phyloP scores from a whole-genome alignment of 1,140 invertebrate genomes.

The Hermetia illucens region DNA sequence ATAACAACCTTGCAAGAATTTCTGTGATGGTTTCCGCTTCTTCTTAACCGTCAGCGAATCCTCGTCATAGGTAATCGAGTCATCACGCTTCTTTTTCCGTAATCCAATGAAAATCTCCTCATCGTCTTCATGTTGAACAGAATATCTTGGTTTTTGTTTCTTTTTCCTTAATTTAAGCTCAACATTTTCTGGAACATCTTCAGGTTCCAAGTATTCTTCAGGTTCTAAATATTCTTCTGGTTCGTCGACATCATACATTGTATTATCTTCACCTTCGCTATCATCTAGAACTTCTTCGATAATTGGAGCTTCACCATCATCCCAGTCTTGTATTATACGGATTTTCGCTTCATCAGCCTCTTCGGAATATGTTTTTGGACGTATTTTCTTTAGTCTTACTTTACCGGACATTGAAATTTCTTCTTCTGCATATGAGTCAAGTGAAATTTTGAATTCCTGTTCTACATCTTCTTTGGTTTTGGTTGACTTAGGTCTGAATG shows the following conservation, averaged over 20 bases:
- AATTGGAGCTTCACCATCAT: constrained; percentile 44
- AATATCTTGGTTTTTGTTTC: constrained; percentile 19
- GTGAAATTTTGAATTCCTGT: constrained; percentile 70
- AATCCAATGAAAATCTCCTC: constrained; percentile 42
- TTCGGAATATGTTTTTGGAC: constrained; percentile 52
- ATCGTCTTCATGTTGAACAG: constrained; percentile 32
- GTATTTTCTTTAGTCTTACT: constrained; percentile 58
- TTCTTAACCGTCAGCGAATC: constrained; percentile 38
- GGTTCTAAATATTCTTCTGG: constrained; percentile 36
- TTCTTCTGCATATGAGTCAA: constrained; percentile 72
- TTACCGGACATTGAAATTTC: constrained; percentile 72
- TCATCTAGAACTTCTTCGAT: constrained; percentile 56
- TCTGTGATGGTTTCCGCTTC: constrained; percentile 42
- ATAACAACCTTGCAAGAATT: constrained; percentile 47
- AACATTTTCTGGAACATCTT: no score
- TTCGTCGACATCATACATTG: constrained; percentile 45
- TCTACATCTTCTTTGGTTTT: constrained; percentile 70
- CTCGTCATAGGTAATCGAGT: constrained; percentile 24
- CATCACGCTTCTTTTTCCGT: constrained; percentile 29
- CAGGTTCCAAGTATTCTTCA: constrained; percentile 30
- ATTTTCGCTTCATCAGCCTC: constrained; percentile 57
- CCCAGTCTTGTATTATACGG: constrained; percentile 51
- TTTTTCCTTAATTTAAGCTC: constrained; percentile 41
- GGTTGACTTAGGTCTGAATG: constrained; percentile 51
- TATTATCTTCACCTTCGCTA: constrained; percentile 39